These are phyloP conservation scores for Halcyon senegalensis DNA, from an alignment of 2,113 vertebrate genomes.

Conservation along the genomic window DNA sequence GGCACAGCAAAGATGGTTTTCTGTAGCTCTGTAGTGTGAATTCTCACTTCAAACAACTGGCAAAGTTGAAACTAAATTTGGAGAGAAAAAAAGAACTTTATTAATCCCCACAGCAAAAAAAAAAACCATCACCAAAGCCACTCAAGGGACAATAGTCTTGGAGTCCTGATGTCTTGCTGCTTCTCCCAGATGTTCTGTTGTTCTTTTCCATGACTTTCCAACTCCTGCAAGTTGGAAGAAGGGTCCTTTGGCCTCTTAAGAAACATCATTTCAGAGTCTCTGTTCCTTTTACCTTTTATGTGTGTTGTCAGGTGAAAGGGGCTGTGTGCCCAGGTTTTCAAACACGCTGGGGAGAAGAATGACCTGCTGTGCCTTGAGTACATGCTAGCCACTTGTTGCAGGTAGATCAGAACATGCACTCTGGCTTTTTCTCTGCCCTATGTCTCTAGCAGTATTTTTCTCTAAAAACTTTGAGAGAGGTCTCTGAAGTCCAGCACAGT, in stretches of 20 bases:
- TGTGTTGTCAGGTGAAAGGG: neutral
- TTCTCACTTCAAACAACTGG: neutral
- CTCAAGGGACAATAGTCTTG: neutral
- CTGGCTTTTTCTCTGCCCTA: neutral
- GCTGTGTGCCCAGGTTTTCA: neutral
- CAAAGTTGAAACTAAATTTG: neutral
- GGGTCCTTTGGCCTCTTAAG: neutral
- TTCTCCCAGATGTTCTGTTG: neutral
- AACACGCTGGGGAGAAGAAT: rapidly evolving
- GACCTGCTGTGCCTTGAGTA: too few relatives aligned
- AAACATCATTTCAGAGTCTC: neutral
- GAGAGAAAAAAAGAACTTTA: rapidly evolving
- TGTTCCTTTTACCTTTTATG: neutral
- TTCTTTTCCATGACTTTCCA: neutral
- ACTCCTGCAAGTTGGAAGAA: neutral
- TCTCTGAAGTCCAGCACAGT: neutral
- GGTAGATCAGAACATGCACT: rapidly evolving
- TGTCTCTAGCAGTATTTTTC: neutral
- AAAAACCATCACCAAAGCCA: neutral
- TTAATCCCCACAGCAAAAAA: neutral
- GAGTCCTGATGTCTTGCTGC: neutral
- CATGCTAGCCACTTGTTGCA: too few relatives aligned
- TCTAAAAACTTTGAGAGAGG: neutral
- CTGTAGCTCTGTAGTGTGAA: neutral
- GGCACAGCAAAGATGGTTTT: neutral